These are phyloP conservation scores for Clarias gariepinus DNA, from an alignment of 2,113 vertebrate species.

Conservation along the genomic window DNA sequence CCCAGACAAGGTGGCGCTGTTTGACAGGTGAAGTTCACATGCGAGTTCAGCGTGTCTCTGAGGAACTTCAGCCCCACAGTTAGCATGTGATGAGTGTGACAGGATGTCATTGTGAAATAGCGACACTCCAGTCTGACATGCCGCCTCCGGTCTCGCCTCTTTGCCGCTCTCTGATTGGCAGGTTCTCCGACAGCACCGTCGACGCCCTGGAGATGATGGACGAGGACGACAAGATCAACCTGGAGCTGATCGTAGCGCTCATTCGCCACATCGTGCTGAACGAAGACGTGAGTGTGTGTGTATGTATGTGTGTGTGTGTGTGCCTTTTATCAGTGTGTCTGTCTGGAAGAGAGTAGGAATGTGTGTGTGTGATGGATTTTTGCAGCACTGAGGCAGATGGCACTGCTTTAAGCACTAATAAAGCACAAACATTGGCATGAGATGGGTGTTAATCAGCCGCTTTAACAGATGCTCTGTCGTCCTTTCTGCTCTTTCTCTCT, in stretches of 20 bases:
- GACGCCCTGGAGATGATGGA: slow-evolving; percentile 83
- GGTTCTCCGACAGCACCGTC: slow-evolving; percentile 86
- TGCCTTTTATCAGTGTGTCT: background rate
- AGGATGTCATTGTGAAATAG: background rate
- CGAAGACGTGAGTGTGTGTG: slow-evolving; percentile 78
- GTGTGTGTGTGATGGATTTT: background rate
- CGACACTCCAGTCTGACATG: background rate
- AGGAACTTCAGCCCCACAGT: background rate
- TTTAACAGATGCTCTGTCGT: slow-evolving; percentile 21
- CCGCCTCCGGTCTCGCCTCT: background rate
- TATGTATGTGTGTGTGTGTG: background rate
- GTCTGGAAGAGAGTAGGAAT: slow-evolving; percentile 61
- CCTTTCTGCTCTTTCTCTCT: background rate
- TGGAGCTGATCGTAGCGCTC: slow-evolving; percentile 86
- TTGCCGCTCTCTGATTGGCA: slow-evolving; percentile 57
- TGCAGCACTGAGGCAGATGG: slow-evolving; percentile 25
- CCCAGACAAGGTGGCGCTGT: background rate
- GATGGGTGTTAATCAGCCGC: slow-evolving; percentile 34
- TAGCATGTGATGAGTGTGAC: slow-evolving; percentile 7
- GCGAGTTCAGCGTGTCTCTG: background rate
- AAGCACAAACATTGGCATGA: slow-evolving; percentile 37
- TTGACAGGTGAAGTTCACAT: background rate
- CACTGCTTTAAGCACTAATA: slow-evolving; percentile 16
- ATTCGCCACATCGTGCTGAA: slow-evolving; percentile 89
- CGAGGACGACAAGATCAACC: slow-evolving; percentile 89